These are phyloP conservation scores for Zosterops pallidus DNA, from an alignment of 2,113 vertebrate species.

Conservation along the genomic window DNA sequence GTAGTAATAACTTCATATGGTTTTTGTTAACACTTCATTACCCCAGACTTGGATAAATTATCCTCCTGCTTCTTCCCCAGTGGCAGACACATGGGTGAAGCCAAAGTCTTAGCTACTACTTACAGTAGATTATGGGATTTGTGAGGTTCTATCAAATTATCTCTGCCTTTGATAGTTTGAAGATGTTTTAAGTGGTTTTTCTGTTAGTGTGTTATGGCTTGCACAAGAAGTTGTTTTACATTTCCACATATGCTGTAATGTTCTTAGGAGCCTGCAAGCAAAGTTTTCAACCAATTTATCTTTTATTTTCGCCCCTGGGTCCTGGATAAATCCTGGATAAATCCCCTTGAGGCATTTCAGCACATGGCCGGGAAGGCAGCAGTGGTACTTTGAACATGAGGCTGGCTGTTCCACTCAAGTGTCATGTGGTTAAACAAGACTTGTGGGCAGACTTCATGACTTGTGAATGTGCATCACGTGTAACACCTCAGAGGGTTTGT, in stretches of 20 bases:
- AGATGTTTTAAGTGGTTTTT: constrained; percentile 69
- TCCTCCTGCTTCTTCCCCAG: constrained; percentile 71
- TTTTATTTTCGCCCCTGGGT: neutral
- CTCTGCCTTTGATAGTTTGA: constrained; percentile 73
- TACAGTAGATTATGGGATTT: constrained; percentile 78
- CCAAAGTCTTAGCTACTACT: constrained; percentile 71
- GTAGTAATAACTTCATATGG: constrained; percentile 81
- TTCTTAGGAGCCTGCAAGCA: constrained; percentile 49
- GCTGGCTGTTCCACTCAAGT: neutral
- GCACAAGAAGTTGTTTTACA: constrained; percentile 59
- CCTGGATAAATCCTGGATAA: neutral
- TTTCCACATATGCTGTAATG: constrained; percentile 55
- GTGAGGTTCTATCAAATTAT: constrained; percentile 76
- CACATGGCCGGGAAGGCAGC: neutral
- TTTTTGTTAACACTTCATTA: constrained; percentile 86
- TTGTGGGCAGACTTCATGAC: constrained; percentile 26
- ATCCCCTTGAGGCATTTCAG: neutral
- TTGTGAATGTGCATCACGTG: neutral
- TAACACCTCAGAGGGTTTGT: neutral
- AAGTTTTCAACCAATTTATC: constrained; percentile 11
- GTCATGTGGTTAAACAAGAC: neutral
- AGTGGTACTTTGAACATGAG: neutral
- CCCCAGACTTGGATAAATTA: constrained; percentile 81
- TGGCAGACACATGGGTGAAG: constrained; percentile 70
- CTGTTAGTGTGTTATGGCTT: constrained; percentile 10